Conservation (phyloP, 2,888 invertebrate genomes). For the Onthophagus sagittarius region DNA sequence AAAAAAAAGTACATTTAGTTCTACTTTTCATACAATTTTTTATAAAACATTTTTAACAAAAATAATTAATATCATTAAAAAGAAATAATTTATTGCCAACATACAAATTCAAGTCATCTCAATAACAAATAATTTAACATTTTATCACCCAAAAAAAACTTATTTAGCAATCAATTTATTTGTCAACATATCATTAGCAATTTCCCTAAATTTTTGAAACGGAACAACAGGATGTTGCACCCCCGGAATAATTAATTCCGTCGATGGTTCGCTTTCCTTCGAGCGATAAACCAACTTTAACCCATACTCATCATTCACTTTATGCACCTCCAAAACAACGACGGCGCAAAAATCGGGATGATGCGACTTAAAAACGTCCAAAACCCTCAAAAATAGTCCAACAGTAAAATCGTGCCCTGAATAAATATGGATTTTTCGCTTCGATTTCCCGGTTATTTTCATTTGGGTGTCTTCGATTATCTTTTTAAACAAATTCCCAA, state of each 20-base stretch:
- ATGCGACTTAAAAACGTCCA: conserved; percentile 12
- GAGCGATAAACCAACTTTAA: conserved; percentile 11
- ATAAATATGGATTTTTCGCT: conserved; percentile 16
- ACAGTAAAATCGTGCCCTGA: conserved; percentile 22
- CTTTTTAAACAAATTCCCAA: conserved; percentile 17
- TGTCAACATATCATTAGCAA: background rate
- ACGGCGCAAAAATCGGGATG: conserved; percentile 17
- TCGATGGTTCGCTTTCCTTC: background rate
- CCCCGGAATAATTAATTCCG: background rate
- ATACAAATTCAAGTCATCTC: too few species aligned
- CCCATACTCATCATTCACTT: conserved; percentile 16
- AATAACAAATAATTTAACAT: background rate
- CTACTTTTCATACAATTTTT: too few species aligned
- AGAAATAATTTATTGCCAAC: too few species aligned
- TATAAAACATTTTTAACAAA: too few species aligned
- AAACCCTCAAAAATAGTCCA: conserved; percentile 14
- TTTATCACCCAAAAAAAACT: background rate
- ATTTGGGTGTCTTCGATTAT: conserved; percentile 15
- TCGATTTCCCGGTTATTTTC: conserved; percentile 15
- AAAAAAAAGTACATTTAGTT: too few species aligned
- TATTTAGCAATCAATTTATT: background rate
- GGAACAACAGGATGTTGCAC: background rate
- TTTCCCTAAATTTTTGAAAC: background rate
- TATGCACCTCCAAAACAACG: conserved; percentile 19
- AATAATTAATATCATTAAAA: too few species aligned